phyloP scores from a whole-genome alignment of 2,888 invertebrate species.

The Clivina fossor region DNA sequence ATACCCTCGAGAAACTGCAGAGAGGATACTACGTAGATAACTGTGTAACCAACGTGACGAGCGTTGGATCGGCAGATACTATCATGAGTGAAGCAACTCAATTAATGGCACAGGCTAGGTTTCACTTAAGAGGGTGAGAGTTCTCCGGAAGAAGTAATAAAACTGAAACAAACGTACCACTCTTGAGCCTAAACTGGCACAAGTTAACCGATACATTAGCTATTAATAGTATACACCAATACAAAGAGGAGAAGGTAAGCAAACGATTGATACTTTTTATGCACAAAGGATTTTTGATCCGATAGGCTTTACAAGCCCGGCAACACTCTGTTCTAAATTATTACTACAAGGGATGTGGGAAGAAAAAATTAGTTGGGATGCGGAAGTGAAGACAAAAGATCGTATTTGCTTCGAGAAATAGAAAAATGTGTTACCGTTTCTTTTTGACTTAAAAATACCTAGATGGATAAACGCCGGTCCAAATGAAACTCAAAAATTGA shows the following conservation, averaged over 20 bases:
- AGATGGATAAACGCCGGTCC: not conserved
- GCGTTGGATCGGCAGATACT: constrained; percentile 12
- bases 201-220: not conserved
- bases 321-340: constrained; percentile 37
- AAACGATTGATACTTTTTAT: no score
- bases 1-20: not conserved
- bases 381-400: constrained; percentile 20
- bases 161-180: not conserved
- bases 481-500: not conserved
- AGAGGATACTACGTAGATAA: constrained; percentile 39
- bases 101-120: constrained; percentile 34
- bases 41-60: constrained; percentile 30
- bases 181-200: not conserved
- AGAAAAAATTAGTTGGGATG: constrained; percentile 29
- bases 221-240: no score
- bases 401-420: constrained; percentile 35
- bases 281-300: constrained; percentile 40
- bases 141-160: not conserved
- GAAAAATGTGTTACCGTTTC: constrained; percentile 2
- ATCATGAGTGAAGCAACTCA: constrained; percentile 17
- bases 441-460: not conserved
- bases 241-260: no score
- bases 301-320: constrained; percentile 38
- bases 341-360: constrained; percentile 37
- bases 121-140: constrained; percentile 36